Evolutionary conservation across 2,113 vertebrate genomes (phyloP).

Genomic region (Columbina picui): DNA sequence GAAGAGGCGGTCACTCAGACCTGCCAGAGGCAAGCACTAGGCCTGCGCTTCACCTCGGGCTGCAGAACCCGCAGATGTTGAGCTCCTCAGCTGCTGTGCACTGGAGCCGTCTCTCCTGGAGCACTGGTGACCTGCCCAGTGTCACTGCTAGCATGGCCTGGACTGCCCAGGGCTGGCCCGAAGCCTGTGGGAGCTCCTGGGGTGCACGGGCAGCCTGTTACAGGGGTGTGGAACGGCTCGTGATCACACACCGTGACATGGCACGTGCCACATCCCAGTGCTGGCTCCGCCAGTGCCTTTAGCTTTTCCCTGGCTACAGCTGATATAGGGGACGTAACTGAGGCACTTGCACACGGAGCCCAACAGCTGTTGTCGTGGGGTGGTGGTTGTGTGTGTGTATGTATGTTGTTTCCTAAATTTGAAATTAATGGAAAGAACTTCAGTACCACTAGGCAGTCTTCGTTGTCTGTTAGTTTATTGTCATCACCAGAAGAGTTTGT

Average conservation of each 20-base stretch:
- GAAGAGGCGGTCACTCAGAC: too few relatives aligned
- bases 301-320: background rate
- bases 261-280: background rate
- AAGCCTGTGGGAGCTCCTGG: accelerated
- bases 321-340: accelerated
- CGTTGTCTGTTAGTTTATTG: background rate
- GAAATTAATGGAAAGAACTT: background rate
- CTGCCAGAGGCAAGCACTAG: background rate
- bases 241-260: accelerated
- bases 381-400: background rate
- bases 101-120: background rate
- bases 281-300: background rate
- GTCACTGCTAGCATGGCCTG: background rate
- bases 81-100: accelerated
- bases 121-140: background rate
- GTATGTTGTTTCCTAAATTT: background rate
- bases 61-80: background rate
- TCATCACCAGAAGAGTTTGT: background rate
- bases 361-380: background rate
- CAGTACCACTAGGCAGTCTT: background rate
- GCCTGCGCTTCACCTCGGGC: background rate
- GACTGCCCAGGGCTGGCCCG: background rate
- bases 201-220: accelerated
- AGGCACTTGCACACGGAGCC: accelerated
- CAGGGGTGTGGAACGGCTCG: accelerated